Evolutionary conservation across 2,888 invertebrate genomes (phyloP), one percentile per base, ranked within the genome.

Genomic region (Cancer borealis): DNA sequence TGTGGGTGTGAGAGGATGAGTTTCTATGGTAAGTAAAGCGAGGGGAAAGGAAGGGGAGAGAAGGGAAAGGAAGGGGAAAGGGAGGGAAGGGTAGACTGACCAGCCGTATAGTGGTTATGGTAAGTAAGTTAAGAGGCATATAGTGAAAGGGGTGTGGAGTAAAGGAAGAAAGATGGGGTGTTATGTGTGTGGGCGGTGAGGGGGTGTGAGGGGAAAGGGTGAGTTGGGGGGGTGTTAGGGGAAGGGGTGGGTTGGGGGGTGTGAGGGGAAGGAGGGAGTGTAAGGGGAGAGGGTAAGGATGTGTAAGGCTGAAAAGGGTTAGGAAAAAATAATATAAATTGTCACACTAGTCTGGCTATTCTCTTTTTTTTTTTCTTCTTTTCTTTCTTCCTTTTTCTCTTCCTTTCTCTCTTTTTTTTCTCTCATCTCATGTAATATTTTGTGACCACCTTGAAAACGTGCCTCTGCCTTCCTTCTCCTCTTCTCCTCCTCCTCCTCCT

Each of bases 61-160:
- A n/a, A n/a, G 12, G 12, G 54, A 12, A 14, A 54, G 54, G 3
- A n/a, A n/a, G n/a, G 66, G n/a, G n/a, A 4, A n/a, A n/a, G 21
- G n/a, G 66, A n/a, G n/a, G n/a, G n/a, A n/a, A n/a, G 21, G n/a
- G 66, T 21, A 66, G 21, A 66, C 66, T 54, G 21, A 21, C 21
- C 66, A n/a, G n/a, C 66, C 66, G n/a, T 17, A 14, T 6, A 66
- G 66, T n/a, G 66, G 66, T 66, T 66, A 66, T 21, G 66, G n/a
- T 66, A 66, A 21, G 66, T 66, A 66, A 66, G 66, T 66, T 66
- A 66, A n/a, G 66, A n/a, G 66, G 66, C 66, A 66, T n/a, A 66
- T n/a, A 66, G 66, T 66, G 66, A 66, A 66, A n/a, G 21, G 66
- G 66, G 66, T n/a, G 66, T 4, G 66, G 66, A 5, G 5, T 66